Base-by-base conservation (phyloP, 2,113 vertebrate species). In the Tragulus kanchil region DNA sequence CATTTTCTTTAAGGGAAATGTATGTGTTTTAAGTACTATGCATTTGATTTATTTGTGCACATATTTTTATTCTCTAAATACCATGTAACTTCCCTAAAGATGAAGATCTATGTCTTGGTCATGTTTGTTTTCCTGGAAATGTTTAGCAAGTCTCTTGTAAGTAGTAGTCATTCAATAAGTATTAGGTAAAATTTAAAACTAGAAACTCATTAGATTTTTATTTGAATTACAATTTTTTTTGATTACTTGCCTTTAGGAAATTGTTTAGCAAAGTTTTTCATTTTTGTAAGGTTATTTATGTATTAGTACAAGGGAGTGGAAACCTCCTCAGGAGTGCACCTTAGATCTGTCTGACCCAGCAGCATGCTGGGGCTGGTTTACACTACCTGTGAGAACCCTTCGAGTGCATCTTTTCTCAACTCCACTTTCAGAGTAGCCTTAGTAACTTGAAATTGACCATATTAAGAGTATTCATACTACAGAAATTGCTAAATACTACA, bases 211-310 rank as follows among this genome's bases (percentile, higher is more conserved):
- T 59, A 59, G 87, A 77, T 42, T 78, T 75, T 89, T 58, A 93
- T 71, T 92, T 42, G 54, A 87, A 59, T 89, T 42, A 36, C 31
- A 62, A n/a, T n/a, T n/a, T n/a, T n/a, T 61, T 92, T 92, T 96
- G 64, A n/a, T n/a, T 59, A 9, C 36, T 92, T 90, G 61, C 50
- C 23, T 73, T 93, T 62, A 90, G 85, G 90, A 73, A n/a, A n/a
- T n/a, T n/a, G n/a, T n/a, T n/a, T n/a, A n/a, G n/a, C n/a, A n/a
- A n/a, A n/a, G n/a, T n/a, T n/a, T n/a, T n/a, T n/a, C n/a, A n/a
- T n/a, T n/a, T n/a, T n/a, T n/a, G n/a, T n/a, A n/a, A n/a, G n/a
- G n/a, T n/a, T n/a, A n/a, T n/a, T n/a, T n/a, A n/a, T n/a, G n/a
- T n/a, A n/a, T n/a, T n/a, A n/a, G n/a, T n/a, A n/a, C n/a, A n/a